Conservation (phyloP, 2,797 vertebrate species). For the Acanthurus leucopareius region DNA sequence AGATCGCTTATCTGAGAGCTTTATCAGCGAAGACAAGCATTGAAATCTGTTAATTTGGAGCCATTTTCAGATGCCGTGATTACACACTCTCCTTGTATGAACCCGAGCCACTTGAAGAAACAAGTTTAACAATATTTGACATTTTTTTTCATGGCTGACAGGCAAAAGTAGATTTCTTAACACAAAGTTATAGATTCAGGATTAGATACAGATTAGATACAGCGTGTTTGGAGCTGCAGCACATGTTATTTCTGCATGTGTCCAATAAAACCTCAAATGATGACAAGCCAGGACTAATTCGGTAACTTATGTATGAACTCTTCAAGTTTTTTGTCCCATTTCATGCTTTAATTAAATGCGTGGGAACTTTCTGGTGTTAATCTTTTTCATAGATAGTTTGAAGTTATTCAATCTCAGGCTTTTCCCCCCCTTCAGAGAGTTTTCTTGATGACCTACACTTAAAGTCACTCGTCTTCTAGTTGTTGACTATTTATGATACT, state of each 20-base stretch:
- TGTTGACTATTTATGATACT: too few relatives aligned
- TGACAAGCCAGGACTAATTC: not conserved
- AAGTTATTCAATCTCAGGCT: too few relatives aligned
- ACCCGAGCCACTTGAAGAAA: slow-evolving; percentile 33
- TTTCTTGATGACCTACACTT: too few relatives aligned
- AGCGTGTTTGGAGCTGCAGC: not conserved
- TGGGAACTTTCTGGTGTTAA: too few relatives aligned
- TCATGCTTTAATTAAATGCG: too few relatives aligned
- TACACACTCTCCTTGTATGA: not conserved
- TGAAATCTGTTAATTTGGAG: slow-evolving; percentile 43
- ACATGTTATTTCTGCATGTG: not conserved
- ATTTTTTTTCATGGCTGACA: slow-evolving; percentile 49
- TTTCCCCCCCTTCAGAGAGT: too few relatives aligned
- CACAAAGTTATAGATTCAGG: slow-evolving; percentile 21
- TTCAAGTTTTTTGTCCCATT: too few relatives aligned
- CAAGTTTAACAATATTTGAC: slow-evolving; percentile 49
- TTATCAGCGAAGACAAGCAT: slow-evolving; percentile 52
- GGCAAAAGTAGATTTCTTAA: slow-evolving; percentile 29
- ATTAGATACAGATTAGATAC: slow-evolving; percentile 32
- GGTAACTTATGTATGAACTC: not conserved
- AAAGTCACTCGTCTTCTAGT: too few relatives aligned
- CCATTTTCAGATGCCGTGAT: slow-evolving; percentile 52
- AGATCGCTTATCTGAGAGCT: slow-evolving; percentile 58
- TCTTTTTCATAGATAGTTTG: too few relatives aligned
- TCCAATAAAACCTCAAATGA: not conserved